These are phyloP conservation scores for Xestia sexstrigata DNA, from an alignment of 2,888 invertebrate genomes.

Conservation along the genomic window DNA sequence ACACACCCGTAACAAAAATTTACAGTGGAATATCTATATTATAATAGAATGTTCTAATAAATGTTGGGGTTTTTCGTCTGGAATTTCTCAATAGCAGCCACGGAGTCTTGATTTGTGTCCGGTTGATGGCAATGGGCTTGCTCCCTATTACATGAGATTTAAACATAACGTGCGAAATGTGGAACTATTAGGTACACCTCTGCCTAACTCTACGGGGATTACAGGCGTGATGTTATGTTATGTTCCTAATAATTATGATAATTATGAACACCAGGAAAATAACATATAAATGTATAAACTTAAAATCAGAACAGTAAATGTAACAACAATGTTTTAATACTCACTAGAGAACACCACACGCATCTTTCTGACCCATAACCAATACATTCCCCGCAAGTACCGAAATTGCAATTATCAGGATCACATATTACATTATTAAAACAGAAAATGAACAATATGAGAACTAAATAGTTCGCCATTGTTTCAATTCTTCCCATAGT, in stretches of 20 bases:
- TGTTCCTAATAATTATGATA: neutral
- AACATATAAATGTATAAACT: neutral
- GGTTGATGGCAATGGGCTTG: no score
- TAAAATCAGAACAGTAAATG: neutral
- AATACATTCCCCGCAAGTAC: conserved; percentile 79
- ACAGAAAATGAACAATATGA: conserved; percentile 36
- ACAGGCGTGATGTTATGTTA: no score
- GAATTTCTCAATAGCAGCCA: no score
- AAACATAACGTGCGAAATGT: no score
- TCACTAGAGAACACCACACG: conserved; percentile 81
- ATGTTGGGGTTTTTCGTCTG: no score
- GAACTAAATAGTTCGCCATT: conserved; percentile 50
- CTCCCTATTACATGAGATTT: no score
- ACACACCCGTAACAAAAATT: neutral
- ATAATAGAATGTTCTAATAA: neutral
- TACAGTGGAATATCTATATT: neutral
- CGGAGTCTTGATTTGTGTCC: no score
- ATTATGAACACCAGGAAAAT: neutral
- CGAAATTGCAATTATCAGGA: conserved; percentile 56
- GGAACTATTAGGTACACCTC: no score
- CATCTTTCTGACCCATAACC: conserved; percentile 72
- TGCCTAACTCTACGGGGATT: no score
- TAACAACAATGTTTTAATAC: neutral
- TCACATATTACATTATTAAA: conserved; percentile 50
- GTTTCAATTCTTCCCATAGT: conserved; percentile 21